Conservation (phyloP, 1,140 invertebrate genomes). For the Drosophila gunungcola region DNA sequence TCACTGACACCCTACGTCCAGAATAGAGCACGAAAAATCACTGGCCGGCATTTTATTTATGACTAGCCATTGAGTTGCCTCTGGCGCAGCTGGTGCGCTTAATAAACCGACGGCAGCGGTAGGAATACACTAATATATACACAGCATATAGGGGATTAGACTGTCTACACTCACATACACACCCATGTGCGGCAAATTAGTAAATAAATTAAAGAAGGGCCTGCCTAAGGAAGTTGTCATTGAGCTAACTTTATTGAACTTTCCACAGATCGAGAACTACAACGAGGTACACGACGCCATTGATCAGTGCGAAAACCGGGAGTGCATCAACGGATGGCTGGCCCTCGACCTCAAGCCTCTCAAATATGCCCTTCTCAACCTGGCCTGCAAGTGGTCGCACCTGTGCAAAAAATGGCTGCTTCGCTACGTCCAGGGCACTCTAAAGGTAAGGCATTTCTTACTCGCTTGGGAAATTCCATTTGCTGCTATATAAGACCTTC, state of each 20-base stretch:
- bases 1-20: conserved; percentile 6
- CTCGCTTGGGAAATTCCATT: no score
- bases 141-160: neutral
- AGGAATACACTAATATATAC: conserved; percentile 29
- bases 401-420: conserved; percentile 90
- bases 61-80: conserved; percentile 71
- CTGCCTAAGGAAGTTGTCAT: conserved; percentile 62
- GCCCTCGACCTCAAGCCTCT: conserved; percentile 88
- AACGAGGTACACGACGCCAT: conserved; percentile 77
- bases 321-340: conserved; percentile 88
- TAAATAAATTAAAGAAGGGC: conserved; percentile 65
- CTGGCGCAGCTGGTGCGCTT: conserved; percentile 71
- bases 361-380: conserved; percentile 89
- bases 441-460: conserved; percentile 66
- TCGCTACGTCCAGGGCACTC: conserved; percentile 87
- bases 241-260: neutral
- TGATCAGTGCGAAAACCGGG: conserved; percentile 61
- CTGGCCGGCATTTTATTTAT: conserved; percentile 75
- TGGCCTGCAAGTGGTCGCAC: conserved; percentile 90
- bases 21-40: conserved; percentile 56
- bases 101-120: conserved; percentile 54
- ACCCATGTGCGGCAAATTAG: conserved; percentile 64
- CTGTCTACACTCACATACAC: conserved; percentile 16
- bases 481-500: no score
- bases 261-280: conserved; percentile 76